Percentiles rank a stretch among this genome's conserved stretches.
phyloP scores from a whole-genome alignment of 2,888 invertebrate species.

The Rapana venosa region DNA sequence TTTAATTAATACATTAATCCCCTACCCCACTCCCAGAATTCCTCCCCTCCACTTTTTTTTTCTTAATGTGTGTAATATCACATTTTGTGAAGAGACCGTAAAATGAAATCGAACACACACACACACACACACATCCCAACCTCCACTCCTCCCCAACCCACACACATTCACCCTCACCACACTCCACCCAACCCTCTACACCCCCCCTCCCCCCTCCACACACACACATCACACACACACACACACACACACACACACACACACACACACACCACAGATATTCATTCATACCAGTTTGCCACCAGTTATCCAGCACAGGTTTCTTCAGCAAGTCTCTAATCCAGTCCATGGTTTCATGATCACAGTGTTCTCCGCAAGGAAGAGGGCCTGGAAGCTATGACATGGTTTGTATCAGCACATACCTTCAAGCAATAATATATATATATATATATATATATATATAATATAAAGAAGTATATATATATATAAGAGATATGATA shows the following conservation, averaged over 20 bases:
- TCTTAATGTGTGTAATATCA: too few relatives aligned
- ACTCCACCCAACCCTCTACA: not conserved
- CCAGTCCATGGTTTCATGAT: constrained; percentile 91
- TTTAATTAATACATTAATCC: too few relatives aligned
- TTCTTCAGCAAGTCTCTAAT: constrained; percentile 85
- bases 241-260: not conserved
- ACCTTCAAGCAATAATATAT: not conserved
- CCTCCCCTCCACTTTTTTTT: not conserved
- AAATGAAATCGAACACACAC: not conserved
- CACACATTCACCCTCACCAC: not conserved
- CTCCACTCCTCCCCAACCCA: not conserved
- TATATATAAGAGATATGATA: too few relatives aligned
- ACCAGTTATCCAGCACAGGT: constrained; percentile 94
- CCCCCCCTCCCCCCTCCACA: not conserved
- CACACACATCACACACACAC: not conserved
- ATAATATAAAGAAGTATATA: too few relatives aligned
- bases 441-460: too few relatives aligned
- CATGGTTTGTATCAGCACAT: constrained; percentile 4
- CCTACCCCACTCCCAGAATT: too few relatives aligned
- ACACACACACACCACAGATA: not conserved
- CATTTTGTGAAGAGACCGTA: too few relatives aligned
- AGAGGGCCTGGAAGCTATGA: constrained; percentile 72
- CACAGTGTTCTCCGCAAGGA: constrained; percentile 91
- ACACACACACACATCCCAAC: not conserved
- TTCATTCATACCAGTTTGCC: constrained; percentile 86